A percentile compares a stretch with the other conserved stretches of the same genome.
These are phyloP conservation scores for Gymnogyps californianus DNA, from an alignment of 2,113 vertebrate genomes.

Conservation along the genomic window DNA sequence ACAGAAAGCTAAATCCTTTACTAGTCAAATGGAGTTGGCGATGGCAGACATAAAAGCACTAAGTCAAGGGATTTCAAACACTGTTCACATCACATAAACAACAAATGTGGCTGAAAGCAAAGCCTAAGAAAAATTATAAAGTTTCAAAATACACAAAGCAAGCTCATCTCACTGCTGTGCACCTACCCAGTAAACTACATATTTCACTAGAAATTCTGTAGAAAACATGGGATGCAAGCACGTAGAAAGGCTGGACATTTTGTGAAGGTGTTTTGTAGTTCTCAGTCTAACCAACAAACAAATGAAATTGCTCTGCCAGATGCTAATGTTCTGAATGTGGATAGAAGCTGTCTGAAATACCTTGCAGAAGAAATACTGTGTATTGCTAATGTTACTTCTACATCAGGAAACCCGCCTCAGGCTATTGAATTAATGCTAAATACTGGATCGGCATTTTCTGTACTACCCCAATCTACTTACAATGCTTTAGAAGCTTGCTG, in stretches of 20 bases:
- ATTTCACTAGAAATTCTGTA: background rate
- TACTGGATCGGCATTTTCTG: background rate
- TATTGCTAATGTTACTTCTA: background rate
- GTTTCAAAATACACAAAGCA: background rate
- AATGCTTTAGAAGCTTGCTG: background rate
- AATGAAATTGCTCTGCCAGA: background rate
- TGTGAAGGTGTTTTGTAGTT: background rate
- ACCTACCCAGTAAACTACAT: background rate
- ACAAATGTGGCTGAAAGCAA: background rate
- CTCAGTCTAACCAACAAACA: background rate
- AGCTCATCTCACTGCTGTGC: background rate
- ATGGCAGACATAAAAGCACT: background rate
- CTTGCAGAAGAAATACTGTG: background rate
- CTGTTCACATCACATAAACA: background rate
- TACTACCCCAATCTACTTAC: background rate
- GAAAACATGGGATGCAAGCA: background rate
- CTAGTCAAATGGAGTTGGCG: background rate
- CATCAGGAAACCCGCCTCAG: background rate
- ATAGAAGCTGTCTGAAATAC: background rate
- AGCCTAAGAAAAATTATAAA: background rate
- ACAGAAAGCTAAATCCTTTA: background rate
- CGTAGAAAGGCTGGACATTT: background rate
- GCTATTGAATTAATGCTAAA: background rate
- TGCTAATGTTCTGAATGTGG: background rate
- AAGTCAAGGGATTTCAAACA: background rate